Evolutionary conservation across 2,888 invertebrate species (phyloP), one percentile per base, ranked within the genome.

Genomic region (Leptinotarsa peninsularis): DNA sequence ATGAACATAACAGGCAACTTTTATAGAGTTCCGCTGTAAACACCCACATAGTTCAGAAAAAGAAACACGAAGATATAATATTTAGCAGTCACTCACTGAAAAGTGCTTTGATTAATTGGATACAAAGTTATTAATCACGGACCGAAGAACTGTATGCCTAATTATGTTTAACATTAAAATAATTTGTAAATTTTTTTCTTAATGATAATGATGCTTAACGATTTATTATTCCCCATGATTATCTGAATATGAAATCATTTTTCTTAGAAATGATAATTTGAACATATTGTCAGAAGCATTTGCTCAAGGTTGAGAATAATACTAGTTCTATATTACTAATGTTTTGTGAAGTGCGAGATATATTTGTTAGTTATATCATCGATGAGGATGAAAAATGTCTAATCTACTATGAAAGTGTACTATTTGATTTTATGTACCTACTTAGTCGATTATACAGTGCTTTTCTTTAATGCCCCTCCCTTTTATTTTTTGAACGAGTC

Each of bases 111-210:
- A 76, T 76, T 73, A 73, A 67, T 73, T 63, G 71, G 58, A 71
- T 71, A 73, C 71, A 67, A 63, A 63, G 71, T 67, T 73, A 73
- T 76, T 76, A 76, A 71, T 76, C 76, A 76, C 58, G 49, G 50
- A 14, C 54, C 54, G 70, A 54, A 68, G 56, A 66, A 67, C 58
- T 71, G 49, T 66, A 63, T 50, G 21, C 54, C 49, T 60, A 76
- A 71, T 73, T 73, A 76, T 70, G 56, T 58, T 72, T 18, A 54
- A 68, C 72, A 63, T 68, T 72, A 72, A 63, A 75, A 69, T 69
- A 56, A 43, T 43, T 75, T 72, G 63, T 69, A 71, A 49, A 33
- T 58, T 56, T 67, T 60, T 70, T 69, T 67, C 56, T 43, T 63
- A 18, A 69, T 63, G 66, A 70, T 72, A 75, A 72, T 75, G 54